These are phyloP conservation scores for Noctua fimbriata DNA, from an alignment of 2,888 invertebrate species.

Conservation along the genomic window DNA sequence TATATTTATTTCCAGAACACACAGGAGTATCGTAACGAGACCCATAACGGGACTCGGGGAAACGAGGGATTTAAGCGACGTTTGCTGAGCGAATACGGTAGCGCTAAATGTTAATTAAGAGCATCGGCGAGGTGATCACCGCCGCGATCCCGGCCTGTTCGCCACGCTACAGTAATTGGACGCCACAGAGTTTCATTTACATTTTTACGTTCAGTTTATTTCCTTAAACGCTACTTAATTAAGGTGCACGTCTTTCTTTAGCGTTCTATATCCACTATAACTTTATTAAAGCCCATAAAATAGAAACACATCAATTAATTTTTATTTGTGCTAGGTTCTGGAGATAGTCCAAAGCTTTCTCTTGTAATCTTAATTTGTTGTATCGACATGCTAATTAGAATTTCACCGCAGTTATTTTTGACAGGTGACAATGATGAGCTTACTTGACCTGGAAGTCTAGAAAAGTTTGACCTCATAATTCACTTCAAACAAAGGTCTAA, in stretches of 20 bases:
- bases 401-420: conserved; percentile 77
- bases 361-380: conserved; percentile 71
- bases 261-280: conserved; percentile 60
- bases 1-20: conserved; percentile 77
- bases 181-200: conserved; percentile 77
- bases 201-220: conserved; percentile 77
- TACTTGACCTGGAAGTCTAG: conserved; percentile 80
- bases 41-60: conserved; percentile 82
- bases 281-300: conserved; percentile 71
- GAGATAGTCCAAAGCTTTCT: conserved; percentile 78
- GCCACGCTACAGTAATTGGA: conserved; percentile 81
- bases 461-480: conserved; percentile 68
- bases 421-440: conserved; percentile 75
- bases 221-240: conserved; percentile 75
- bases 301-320: conserved; percentile 65
- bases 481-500: conserved; percentile 65
- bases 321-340: conserved; percentile 59
- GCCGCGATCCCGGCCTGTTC: conserved; percentile 72
- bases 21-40: conserved; percentile 80
- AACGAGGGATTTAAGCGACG: conserved; percentile 76
- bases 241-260: conserved; percentile 67
- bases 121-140: conserved; percentile 84
- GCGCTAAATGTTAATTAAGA: conserved; percentile 88
- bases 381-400: conserved; percentile 78
- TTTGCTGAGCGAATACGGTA: conserved; percentile 80